Percentiles rank a stretch among this genome's conserved stretches.
phyloP scores from a whole-genome alignment of 2,113 vertebrate genomes.

The Corvus moneduloides region DNA sequence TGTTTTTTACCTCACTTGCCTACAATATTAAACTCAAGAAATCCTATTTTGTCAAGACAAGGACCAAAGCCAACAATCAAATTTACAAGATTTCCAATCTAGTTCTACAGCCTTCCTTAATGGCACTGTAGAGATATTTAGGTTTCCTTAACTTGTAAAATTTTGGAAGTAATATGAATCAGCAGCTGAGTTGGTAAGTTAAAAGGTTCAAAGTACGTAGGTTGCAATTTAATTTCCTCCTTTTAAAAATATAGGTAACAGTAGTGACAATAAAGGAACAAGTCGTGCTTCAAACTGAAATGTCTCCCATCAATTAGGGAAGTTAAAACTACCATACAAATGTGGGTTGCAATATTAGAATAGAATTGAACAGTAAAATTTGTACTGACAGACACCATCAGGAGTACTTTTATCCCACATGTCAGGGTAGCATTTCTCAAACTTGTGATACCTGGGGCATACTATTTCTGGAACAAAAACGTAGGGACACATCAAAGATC shows the following conservation, averaged over 20 bases:
- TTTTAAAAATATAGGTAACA: not conserved
- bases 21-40: not conserved
- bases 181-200: not conserved
- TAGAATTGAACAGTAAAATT: not conserved
- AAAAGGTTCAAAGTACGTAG: not conserved
- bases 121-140: not conserved
- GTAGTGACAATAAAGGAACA: not conserved
- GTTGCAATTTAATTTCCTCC: not conserved
- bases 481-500: not conserved
- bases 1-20: not conserved
- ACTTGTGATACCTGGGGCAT: not conserved
- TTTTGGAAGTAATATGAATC: not conserved
- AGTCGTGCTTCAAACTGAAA: not conserved
- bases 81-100: not conserved
- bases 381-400: not conserved
- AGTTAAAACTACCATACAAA: not conserved
- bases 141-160: not conserved
- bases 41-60: fast-evolving
- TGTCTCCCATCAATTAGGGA: not conserved
- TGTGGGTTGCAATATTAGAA: not conserved
- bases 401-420: not conserved
- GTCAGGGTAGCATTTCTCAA: not conserved
- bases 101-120: not conserved
- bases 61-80: not conserved
- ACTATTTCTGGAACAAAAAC: not conserved